Conservation (phyloP, 2,888 invertebrate genomes). For the Cephus sareptanus region DNA sequence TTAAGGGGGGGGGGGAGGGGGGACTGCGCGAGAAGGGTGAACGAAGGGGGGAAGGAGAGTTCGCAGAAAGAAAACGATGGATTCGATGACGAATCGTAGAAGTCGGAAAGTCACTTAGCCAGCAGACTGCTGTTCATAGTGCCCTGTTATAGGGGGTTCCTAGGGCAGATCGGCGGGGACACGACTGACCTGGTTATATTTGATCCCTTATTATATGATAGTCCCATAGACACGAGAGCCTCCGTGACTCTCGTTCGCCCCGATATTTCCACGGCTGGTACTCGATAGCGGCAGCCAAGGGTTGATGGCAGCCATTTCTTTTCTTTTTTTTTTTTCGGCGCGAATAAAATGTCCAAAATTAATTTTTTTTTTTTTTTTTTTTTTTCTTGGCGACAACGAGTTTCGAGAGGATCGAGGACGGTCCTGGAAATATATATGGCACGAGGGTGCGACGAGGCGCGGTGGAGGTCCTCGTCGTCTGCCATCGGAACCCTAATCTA, state of each 20-base stretch:
- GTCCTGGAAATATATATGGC: not conserved
- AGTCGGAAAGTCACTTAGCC: slow-evolving; percentile 64
- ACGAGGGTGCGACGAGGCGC: not conserved
- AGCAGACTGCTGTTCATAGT: slow-evolving; percentile 65
- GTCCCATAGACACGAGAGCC: not conserved
- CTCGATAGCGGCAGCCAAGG: not conserved
- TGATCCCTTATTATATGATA: not conserved
- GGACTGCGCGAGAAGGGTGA: slow-evolving; percentile 8
- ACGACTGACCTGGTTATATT: slow-evolving; percentile 1
- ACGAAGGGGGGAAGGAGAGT: slow-evolving; percentile 30
- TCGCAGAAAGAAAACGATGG: slow-evolving; percentile 38
- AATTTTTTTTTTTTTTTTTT: no score
- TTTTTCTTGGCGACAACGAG: no score
- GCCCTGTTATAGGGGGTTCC: slow-evolving; percentile 65
- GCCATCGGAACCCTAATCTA: slow-evolving; percentile 63
- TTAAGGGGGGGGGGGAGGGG: not conserved
- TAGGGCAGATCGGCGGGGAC: slow-evolving; percentile 53
- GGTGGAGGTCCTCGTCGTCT: slow-evolving; percentile 51
- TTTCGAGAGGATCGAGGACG: not conserved
- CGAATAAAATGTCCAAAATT: not conserved
- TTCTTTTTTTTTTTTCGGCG: not conserved
- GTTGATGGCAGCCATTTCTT: not conserved
- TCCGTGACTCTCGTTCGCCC: not conserved
- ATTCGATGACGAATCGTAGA: slow-evolving; percentile 39
- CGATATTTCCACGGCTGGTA: not conserved